A percentile compares a stretch with the other conserved stretches of the same genome.
Conservation (phyloP, 2,888 invertebrate species). For the Rhopalosiphum nymphaeae region DNA sequence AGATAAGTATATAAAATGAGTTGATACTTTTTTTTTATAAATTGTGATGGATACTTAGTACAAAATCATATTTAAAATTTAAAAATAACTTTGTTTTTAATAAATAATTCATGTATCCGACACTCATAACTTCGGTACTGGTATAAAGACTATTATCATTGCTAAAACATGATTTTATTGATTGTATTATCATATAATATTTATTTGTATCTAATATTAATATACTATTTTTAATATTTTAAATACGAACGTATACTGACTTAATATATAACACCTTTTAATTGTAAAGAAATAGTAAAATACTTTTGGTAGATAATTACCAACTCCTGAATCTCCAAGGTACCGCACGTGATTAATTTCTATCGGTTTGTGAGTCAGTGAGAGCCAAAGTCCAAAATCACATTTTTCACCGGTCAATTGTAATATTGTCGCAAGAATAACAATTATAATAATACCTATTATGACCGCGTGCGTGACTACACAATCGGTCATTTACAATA, state of each 20-base stretch:
- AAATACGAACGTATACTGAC: background rate
- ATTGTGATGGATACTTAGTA: no score
- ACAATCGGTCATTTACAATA: background rate
- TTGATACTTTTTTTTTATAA: no score
- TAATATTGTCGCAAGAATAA: background rate
- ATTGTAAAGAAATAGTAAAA: no score
- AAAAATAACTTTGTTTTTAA: background rate
- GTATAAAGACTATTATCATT: background rate
- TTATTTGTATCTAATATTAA: background rate
- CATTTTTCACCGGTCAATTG: background rate
- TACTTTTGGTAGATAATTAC: background rate
- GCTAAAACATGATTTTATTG: background rate
- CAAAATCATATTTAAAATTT: background rate
- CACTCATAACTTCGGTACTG: background rate
- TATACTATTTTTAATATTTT: background rate
- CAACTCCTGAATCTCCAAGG: background rate
- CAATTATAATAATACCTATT: background rate
- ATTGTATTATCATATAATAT: background rate
- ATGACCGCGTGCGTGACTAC: background rate
- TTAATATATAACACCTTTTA: no score
- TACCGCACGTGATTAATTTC: background rate
- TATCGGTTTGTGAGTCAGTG: background rate
- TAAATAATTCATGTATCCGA: background rate
- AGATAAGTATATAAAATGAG: no score
- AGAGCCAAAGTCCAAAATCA: background rate